A percentile compares a stretch with the other conserved stretches of the same genome.
These are phyloP conservation scores for Lepidurus couesii DNA, from an alignment of 1,140 invertebrate species.

Conservation along the genomic window DNA sequence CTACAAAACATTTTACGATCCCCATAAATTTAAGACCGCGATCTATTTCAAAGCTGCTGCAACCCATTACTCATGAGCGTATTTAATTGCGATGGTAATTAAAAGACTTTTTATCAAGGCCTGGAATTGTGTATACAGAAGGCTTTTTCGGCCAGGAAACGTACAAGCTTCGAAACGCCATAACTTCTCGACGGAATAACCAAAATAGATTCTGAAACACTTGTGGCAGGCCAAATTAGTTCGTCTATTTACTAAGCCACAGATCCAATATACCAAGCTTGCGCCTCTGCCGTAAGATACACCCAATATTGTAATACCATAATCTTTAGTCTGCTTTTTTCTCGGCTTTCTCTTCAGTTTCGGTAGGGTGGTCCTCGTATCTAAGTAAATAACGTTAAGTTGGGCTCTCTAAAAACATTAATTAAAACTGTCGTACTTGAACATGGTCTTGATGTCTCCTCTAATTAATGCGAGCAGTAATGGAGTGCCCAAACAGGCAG, in stretches of 20 bases:
- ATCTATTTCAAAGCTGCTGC: too few relatives aligned
- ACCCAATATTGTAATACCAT: not conserved
- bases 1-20: too few relatives aligned
- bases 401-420: not conserved
- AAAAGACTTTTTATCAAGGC: not conserved
- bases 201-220: not conserved
- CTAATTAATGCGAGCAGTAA: conserved; percentile 75
- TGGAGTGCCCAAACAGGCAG: conserved; percentile 87
- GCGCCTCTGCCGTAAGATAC: not conserved
- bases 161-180: not conserved
- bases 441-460: conserved; percentile 84
- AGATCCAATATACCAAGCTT: not conserved
- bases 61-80: not conserved
- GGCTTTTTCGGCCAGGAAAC: not conserved
- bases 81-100: not conserved
- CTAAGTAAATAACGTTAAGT: conserved; percentile 32
- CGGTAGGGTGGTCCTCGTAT: conserved; percentile 60
- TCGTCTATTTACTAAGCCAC: not conserved
- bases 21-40: too few relatives aligned
- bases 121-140: conserved; percentile 1
- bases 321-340: not conserved
- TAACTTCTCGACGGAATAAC: not conserved
- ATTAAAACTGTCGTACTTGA: conserved; percentile 64
- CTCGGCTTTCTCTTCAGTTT: conserved; percentile 42
- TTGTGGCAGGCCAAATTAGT: not conserved